Evolutionary conservation across 2,797 vertebrate genomes (phyloP), one percentile per base, ranked within the genome.

Genomic region (Sandelia bainsii): DNA sequence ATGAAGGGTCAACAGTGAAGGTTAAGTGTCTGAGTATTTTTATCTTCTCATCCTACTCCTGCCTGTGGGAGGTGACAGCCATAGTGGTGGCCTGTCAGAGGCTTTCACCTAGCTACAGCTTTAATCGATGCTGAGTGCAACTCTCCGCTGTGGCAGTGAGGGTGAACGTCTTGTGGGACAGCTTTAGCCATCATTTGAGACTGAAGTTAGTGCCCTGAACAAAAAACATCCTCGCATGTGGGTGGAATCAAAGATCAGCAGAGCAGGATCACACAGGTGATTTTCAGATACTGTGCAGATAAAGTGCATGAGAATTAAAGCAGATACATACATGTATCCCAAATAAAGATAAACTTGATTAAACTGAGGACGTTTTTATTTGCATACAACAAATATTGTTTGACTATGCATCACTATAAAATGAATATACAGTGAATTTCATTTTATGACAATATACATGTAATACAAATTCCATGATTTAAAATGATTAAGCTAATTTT

Each of bases 91-190:
- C 62, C 81, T 82, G 81, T 83, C 85, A 86, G 20, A 68, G 32
- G 65, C 72, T 72, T 73, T 89, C 61, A 86, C 82, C 75, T 76
- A 37, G 64, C 70, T 42, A 17, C 23, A 14, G 68, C 71, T 83
- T 82, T 73, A 89, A 92, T 86, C 76, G 72, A 64, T 76, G 68
- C 63, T 69, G 79, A 88, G 80, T 68, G 79, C 70, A 45, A 62
- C 73, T 70, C 76, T 57, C 67, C 32, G 42, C 69, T 27, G 25
- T 6, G 59, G 67, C 70, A 82, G 45, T 22, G 56, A 75, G 76
- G 69, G 62, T 42, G 45, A 84, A 67, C 44, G 13, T 73, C 81
- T 73, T 49, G 52, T 71, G 66, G 62, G 77, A 77, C 61, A 57
- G 64, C 58, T 80, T 54, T 54, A 63, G 69, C 70, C 53, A 48